Base-by-base conservation (phyloP, 2,888 invertebrate genomes). In the Cephus rjabovi region DNA sequence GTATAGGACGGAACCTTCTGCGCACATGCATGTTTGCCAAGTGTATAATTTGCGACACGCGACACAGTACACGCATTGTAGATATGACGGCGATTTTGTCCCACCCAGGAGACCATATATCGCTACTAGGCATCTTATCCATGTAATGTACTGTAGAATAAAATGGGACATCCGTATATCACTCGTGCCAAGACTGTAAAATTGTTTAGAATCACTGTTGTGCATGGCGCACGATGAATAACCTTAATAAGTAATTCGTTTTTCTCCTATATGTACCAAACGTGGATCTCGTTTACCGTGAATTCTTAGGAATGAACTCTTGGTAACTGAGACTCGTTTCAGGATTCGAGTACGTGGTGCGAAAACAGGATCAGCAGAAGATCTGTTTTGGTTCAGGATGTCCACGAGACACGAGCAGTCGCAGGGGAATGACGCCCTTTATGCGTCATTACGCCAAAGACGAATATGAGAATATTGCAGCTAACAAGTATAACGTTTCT, bases 321-420 rank as follows among this genome's bases (percentile, higher is more conserved):
- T 23, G 23, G 56, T 23, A 56, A 56, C 23, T 23, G 56, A 40
- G 40, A 23, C 6, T 56, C 1, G 23, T 75, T 80, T 75, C 77
- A 89, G 90, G 80, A 74, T 90, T 90, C 79, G 82, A 87, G 71
- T 89, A 89, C 73, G 80, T 90, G 31, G 83, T 89, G 74, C 78
- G 82, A 74, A 88, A 85, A 70, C 84, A 87, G 78, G 86, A 87
- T 37, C 83, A 83, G 34, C 85, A 86, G 69, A 89, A 84, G 82
- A 83, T 90, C 86, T 90, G 89, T 76, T 90, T 90, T 75, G 90
- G 90, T 40, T 90, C 90, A 12, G 86, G 87, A 77, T 82, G 84
- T 77, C 76, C 86, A 31, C 83, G 90, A 11, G 87, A 89, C 77
- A 85, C 86, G 30, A 83, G 83, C 33, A 83, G 83, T n/a, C 84